These are phyloP conservation scores for Scyliorhinus canicula DNA, from an alignment of 2,797 vertebrate genomes.

Conservation along the genomic window DNA sequence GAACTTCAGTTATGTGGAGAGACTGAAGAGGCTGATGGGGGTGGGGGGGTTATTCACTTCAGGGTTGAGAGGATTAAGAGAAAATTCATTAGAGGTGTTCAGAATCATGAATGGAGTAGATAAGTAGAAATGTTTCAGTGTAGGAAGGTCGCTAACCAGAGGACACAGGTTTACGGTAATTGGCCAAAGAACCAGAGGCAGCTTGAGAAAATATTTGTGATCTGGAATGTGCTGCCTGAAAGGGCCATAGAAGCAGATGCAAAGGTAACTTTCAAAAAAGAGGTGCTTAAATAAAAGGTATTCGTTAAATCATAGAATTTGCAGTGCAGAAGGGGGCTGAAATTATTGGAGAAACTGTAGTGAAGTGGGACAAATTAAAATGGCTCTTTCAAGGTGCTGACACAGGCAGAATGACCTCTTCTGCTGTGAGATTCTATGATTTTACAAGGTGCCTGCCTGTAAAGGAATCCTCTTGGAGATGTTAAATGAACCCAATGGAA, in stretches of 20 bases:
- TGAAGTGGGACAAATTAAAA: neutral
- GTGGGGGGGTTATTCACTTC: neutral
- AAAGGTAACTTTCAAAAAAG: neutral
- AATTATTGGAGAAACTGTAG: neutral
- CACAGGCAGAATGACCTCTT: neutral
- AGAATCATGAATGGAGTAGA: too few species aligned
- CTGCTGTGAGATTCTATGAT: neutral
- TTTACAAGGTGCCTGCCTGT: neutral
- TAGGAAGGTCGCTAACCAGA: too few species aligned
- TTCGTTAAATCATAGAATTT: too few species aligned
- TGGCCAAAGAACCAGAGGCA: too few species aligned
- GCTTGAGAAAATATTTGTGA: too few species aligned
- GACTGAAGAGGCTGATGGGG: neutral
- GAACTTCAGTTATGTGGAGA: neutral
- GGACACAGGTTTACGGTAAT: too few species aligned
- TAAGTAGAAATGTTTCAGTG: too few species aligned
- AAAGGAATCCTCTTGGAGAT: neutral
- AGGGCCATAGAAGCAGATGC: neutral
- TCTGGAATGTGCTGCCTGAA: too few species aligned
- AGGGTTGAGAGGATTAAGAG: too few species aligned
- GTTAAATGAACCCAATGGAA: neutral
- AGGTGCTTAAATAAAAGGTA: neutral
- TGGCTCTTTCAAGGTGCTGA: neutral
- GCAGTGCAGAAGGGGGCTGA: too few species aligned
- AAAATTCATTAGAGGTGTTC: too few species aligned